Base-by-base conservation (phyloP, 2,888 invertebrate genomes). In the Aricia artaxerxes region DNA sequence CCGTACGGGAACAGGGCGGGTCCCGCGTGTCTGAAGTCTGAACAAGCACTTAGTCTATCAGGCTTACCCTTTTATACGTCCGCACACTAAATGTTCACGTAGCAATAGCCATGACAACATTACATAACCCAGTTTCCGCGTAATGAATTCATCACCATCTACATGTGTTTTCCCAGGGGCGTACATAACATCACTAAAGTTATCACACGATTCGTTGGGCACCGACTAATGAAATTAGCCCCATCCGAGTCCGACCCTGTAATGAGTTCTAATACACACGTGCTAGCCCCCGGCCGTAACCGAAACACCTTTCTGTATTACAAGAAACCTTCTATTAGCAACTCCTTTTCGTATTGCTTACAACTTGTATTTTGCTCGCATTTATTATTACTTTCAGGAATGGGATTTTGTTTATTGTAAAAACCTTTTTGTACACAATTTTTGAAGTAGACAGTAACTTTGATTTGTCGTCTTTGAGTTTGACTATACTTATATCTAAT, bases 201-300 rank as follows among this genome's bases (percentile, higher is more conserved):
- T 93, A 93, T 93, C 93, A 93, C 93, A 93, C 92, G 93, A 92
- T 92, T 93, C 94, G 94, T 92, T 93, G 93, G 88, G 90, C 86
- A 85, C 90, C 87, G 87, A 87, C 91, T 94, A 94, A 94, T 94
- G 93, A 94, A 94, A 94, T 93, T 93, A 94, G 93, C 92, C 91
- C 88, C 89, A 90, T 91, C 87, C 87, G 88, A 86, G 89, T 90
- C 89, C 86, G 88, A 24, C 69, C 83, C 87, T 86, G 91, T 92
- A 92, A 92, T 92, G 92, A 92, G 91, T 91, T 84, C 86, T 88
- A 91, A 91, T 90, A 91, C 88, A 86, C 85, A 87, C 88, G 87
- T 88, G 90, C 88, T 87, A 86, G 86, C 83, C 83, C 80, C 79
- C 80, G 80, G 87, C 85, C 86, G 87, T 86, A 85, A 85, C 84